Evolutionary conservation across 92 coral and sea anemone species (phyloP).

Genomic region (Metridium senile): DNA sequence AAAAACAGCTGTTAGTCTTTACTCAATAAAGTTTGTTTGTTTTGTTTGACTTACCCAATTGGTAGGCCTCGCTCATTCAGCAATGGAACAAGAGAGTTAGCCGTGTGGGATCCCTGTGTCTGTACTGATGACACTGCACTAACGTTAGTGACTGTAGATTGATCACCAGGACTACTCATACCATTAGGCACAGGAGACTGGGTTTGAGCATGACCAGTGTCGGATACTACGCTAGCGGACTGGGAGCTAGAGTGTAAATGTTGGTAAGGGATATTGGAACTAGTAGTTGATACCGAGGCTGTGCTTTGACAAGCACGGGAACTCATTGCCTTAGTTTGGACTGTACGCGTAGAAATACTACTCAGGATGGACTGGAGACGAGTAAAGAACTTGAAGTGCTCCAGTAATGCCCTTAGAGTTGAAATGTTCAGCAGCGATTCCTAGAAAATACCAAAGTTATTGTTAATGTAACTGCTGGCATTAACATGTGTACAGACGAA

Average conservation of each 20-base stretch:
- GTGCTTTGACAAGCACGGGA: conserved; percentile 90
- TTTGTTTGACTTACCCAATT: conserved; percentile 89
- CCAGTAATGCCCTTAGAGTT: conserved; percentile 65
- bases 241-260: conserved; percentile 81
- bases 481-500: too few relatives aligned
- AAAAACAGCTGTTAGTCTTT: too few relatives aligned
- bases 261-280: conserved; percentile 87
- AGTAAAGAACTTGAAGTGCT: conserved; percentile 82
- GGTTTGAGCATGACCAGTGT: conserved; percentile 52
- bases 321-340: conserved; percentile 56
- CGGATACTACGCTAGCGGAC: conserved; percentile 75
- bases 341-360: conserved; percentile 39
- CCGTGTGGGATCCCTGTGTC: conserved; percentile 60
- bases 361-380: conserved; percentile 62
- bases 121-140: conserved; percentile 67
- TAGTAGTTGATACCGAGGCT: conserved; percentile 68
- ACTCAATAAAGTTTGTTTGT: too few relatives aligned
- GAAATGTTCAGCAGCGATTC: conserved; percentile 52
- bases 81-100: conserved; percentile 72
- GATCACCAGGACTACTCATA: conserved; percentile 55
- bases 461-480: too few relatives aligned
- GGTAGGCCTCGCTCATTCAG: conserved; percentile 85
- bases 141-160: conserved; percentile 49
- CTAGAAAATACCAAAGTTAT: conserved; percentile 38
- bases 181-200: conserved; percentile 54